Evolutionary conservation across 2,113 vertebrate species (phyloP).

Genomic region (Alosa alosa): DNA sequence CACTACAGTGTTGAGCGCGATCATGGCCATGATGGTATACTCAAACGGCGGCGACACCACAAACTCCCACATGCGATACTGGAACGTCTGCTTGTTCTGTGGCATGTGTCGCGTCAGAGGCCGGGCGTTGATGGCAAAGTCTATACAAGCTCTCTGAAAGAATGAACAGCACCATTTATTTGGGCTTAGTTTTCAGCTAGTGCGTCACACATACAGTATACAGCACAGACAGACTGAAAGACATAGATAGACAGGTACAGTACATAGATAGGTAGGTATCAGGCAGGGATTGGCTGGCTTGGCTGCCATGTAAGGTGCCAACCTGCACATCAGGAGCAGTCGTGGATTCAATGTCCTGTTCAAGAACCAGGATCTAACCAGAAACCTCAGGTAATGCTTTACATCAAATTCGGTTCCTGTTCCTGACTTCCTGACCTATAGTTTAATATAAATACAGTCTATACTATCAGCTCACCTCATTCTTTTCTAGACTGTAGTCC

Average conservation of each 20-base stretch:
- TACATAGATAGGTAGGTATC: not conserved
- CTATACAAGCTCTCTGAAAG: slow-evolving; percentile 89
- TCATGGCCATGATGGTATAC: slow-evolving; percentile 98
- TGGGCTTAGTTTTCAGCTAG: not conserved
- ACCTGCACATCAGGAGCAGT: too few species aligned
- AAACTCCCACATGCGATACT: slow-evolving; percentile 98
- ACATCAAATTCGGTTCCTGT: too few species aligned
- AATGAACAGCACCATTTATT: not conserved
- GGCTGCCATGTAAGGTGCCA: too few species aligned
- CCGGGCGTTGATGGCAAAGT: slow-evolving; percentile 94
- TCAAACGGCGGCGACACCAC: slow-evolving; percentile 96
- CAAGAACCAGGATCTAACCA: too few species aligned
- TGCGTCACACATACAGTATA: not conserved
- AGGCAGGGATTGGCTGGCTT: too few species aligned
- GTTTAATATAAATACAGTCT: not conserved
- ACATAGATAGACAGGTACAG: too few species aligned
- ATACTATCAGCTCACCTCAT: slow-evolving; percentile 77
- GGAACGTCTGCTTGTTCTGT: slow-evolving; percentile 92
- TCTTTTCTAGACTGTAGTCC: slow-evolving; percentile 96
- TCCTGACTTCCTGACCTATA: not conserved
- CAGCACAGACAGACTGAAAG: not conserved
- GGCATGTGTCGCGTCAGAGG: slow-evolving; percentile 96
- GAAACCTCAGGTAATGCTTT: too few species aligned
- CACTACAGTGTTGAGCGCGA: slow-evolving; percentile 95
- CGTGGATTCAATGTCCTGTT: too few species aligned